Evolutionary conservation across 2,113 vertebrate species (phyloP), one percentile per base, ranked within the genome.

Genomic region (Saccopteryx bilineata): DNA sequence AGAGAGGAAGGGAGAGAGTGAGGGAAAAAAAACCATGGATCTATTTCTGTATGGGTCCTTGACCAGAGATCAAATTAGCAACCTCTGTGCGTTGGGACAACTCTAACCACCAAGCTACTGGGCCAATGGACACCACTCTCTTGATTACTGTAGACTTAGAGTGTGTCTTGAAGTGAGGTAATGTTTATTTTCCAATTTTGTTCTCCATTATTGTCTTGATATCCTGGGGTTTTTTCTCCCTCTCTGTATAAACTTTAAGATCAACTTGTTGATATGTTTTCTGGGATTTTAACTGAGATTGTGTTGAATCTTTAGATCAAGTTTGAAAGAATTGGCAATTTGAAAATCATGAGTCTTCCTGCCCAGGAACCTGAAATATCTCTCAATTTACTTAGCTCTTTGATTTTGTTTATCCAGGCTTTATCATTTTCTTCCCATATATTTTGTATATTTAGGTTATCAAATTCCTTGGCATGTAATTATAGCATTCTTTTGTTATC

Each of bases 171-270:
- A 48, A 48, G 5, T 48, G 18, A 5, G 68, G 17, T 3, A 9
- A 7, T n/a, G 28, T 4, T 24, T 48, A 5, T 2, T 19, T 48
- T 18, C 56, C 7, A 60, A n/a, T 14, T 14, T 11, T 26, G 33
- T 48, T 24, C 76, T 48, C 9, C 19, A 26, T 1, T 5, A 17
- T n/a, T 10, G 14, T 18, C 9, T 12, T 61, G 85, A 11, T 2
- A 0, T 1, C 21, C 52, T 8, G 28, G 28, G 31, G 18, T 15
- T 21, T 7, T 9, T 12, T 10, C 39, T 10, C 39, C 10, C 10
- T n/a, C 19, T 18, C 28, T 13, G 1, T 7, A 15, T 1, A 2
- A 5, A 28, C 7, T 12, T 39, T 26, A 33, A 24, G 6, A 39
- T 28, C 31, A 1, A 0, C n/a, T 28, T 71, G 63, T 58, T 10